Percentiles rank a stretch among this genome's conserved stretches.
Evolutionary conservation across 2,888 invertebrate genomes (phyloP).

Genomic region (Drosophila nigritarsus): DNA sequence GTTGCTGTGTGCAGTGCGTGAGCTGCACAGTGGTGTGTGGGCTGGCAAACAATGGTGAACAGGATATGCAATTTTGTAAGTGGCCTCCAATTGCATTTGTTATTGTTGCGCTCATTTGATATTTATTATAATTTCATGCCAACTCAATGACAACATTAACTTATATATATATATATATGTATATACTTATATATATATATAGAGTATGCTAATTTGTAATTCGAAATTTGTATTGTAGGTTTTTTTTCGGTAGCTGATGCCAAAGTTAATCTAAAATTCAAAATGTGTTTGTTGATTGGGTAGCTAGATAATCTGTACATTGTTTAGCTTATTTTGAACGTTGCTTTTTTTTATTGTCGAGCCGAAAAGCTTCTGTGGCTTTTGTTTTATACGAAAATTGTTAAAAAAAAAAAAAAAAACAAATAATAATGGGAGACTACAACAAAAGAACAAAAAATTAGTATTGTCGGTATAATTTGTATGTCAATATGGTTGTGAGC

Average conservation of each 20-base stretch:
- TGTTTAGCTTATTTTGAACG: conserved; percentile 38
- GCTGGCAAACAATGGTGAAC: conserved; percentile 19
- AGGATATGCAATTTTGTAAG: conserved; percentile 35
- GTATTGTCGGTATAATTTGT: conserved; percentile 61
- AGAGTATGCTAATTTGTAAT: neutral
- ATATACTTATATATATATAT: neutral
- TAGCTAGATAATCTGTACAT: conserved; percentile 30
- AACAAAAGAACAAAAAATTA: conserved; percentile 56
- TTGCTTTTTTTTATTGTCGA: conserved; percentile 30
- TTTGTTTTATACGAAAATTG: conserved; percentile 58
- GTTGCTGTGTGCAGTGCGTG: conserved; percentile 9
- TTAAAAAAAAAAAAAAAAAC: conserved; percentile 12
- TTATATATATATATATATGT: neutral
- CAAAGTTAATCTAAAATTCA: conserved; percentile 36
- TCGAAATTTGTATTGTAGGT: neutral
- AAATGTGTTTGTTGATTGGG: conserved; percentile 13
- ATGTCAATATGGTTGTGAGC: conserved; percentile 49
- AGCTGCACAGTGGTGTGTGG: conserved; percentile 58
- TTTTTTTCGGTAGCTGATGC: conserved; percentile 44
- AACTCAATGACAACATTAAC: conserved; percentile 19
- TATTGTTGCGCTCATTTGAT: conserved; percentile 24
- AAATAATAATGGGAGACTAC: conserved; percentile 43
- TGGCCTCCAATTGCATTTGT: conserved; percentile 32
- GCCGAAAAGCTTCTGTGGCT: conserved; percentile 33
- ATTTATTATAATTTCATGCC: conserved; percentile 28